A percentile compares a stretch with the other conserved stretches of the same genome.
Evolutionary conservation across 1,140 invertebrate genomes (phyloP).

Genomic region (Sinella curviseta): DNA sequence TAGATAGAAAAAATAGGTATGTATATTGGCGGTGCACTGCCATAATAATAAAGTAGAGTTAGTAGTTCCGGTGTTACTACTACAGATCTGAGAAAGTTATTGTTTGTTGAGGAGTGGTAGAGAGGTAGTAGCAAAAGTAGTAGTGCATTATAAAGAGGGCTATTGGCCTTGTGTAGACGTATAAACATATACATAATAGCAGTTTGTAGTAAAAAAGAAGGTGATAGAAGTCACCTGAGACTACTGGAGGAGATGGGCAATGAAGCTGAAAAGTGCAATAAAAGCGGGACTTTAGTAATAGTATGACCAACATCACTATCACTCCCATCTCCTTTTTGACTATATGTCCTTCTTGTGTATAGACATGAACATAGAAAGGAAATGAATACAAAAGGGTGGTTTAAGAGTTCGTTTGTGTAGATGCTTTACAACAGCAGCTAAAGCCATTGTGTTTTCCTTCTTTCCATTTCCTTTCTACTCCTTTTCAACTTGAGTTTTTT

Average conservation of each 20-base stretch:
- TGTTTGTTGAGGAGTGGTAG: too few relatives aligned
- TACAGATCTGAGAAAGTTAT: too few relatives aligned
- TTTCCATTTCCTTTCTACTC: neutral
- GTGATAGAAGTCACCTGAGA: constrained; percentile 15
- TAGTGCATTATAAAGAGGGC: too few relatives aligned
- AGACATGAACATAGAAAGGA: neutral
- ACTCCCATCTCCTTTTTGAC: neutral
- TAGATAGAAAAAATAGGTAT: too few relatives aligned
- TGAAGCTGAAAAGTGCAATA: constrained; percentile 14
- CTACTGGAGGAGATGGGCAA: neutral
- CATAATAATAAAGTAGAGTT: too few relatives aligned
- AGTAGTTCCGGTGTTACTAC: too few relatives aligned
- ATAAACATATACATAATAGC: too few relatives aligned
- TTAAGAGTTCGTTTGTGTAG: neutral
- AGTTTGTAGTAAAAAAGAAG: neutral
- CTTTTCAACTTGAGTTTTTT: neutral
- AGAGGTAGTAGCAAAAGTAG: too few relatives aligned
- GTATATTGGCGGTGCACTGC: too few relatives aligned
- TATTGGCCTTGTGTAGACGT: too few relatives aligned
- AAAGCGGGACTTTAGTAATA: neutral
- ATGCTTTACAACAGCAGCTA: neutral
- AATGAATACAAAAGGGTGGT: constrained; percentile 9
- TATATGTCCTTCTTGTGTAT: neutral
- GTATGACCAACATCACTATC: neutral
- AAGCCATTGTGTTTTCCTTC: neutral